phyloP scores from a whole-genome alignment of 2,113 vertebrate species.

The Seriola rivoliana region DNA sequence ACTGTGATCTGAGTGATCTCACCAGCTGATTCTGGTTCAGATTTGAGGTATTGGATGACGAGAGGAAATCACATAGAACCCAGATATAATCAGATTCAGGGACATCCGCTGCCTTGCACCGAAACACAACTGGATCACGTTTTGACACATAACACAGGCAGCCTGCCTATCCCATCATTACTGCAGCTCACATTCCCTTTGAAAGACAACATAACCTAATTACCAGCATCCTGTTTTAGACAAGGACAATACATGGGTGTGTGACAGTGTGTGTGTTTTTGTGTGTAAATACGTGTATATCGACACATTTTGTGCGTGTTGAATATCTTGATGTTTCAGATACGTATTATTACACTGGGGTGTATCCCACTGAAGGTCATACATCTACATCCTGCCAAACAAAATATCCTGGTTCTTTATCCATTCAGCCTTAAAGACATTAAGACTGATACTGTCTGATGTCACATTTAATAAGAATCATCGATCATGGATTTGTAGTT shows the following conservation, averaged over 20 bases:
- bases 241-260: slow-evolving; percentile 46
- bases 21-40: slow-evolving; percentile 71
- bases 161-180: slow-evolving; percentile 65
- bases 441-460: slow-evolving; percentile 13
- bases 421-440: slow-evolving; percentile 29
- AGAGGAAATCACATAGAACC: slow-evolving; percentile 74
- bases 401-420: slow-evolving; percentile 21
- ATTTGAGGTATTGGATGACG: slow-evolving; percentile 76
- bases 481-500: slow-evolving; percentile 32
- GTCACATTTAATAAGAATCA: slow-evolving; percentile 40
- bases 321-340: slow-evolving; percentile 30
- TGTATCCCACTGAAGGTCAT: slow-evolving; percentile 51
- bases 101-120: slow-evolving; percentile 53
- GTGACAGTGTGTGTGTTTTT: background rate
- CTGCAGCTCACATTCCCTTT: slow-evolving; percentile 68
- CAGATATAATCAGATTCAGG: slow-evolving; percentile 70
- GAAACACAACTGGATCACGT: slow-evolving; percentile 62
- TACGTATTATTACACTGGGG: slow-evolving; percentile 44
- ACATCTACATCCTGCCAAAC: slow-evolving; percentile 35
- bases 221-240: slow-evolving; percentile 72
- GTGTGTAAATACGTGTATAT: background rate
- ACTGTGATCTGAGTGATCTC: slow-evolving; percentile 60
- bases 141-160: slow-evolving; percentile 64
- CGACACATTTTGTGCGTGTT: background rate
- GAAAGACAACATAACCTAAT: slow-evolving; percentile 73